Percentiles rank a stretch among this genome's conserved stretches.
These are phyloP conservation scores for Epinotia ramella DNA, from an alignment of 2,888 invertebrate genomes.

Conservation along the genomic window DNA sequence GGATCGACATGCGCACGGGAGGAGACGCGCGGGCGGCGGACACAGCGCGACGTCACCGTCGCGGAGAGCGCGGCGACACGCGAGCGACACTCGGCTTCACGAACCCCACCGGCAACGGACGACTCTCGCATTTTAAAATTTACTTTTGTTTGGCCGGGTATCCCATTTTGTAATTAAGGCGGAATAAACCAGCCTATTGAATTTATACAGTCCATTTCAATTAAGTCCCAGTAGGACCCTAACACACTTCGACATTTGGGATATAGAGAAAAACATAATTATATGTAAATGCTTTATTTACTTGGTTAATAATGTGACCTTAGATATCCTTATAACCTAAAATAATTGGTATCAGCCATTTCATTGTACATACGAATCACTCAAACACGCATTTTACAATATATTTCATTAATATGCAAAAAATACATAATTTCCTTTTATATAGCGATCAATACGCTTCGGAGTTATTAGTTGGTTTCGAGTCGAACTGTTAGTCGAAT, in stretches of 20 bases:
- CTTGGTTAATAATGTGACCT: slow-evolving; percentile 69
- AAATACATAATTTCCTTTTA: slow-evolving; percentile 3
- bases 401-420: slow-evolving; percentile 17
- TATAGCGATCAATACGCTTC: not conserved
- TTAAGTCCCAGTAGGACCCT: no score
- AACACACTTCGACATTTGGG: not conserved
- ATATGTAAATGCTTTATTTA: slow-evolving; percentile 55
- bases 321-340: slow-evolving; percentile 56
- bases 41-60: no score
- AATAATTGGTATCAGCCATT: slow-evolving; percentile 80
- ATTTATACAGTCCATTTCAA: no score
- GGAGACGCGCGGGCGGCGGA: no score
- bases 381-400: slow-evolving; percentile 18
- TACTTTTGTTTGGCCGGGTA: no score
- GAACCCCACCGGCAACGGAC: no score
- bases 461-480: not conserved
- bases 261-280: slow-evolving; percentile 30
- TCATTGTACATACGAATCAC: slow-evolving; percentile 40
- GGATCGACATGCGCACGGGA: no score
- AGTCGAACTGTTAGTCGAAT: not conserved
- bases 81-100: no score
- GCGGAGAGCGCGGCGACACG: no score
- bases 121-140: no score
- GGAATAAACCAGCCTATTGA: no score
- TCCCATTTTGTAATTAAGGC: no score